Evolutionary conservation across 1,140 invertebrate species (phyloP).

Genomic region (Aphelenchoides fujianensis): DNA sequence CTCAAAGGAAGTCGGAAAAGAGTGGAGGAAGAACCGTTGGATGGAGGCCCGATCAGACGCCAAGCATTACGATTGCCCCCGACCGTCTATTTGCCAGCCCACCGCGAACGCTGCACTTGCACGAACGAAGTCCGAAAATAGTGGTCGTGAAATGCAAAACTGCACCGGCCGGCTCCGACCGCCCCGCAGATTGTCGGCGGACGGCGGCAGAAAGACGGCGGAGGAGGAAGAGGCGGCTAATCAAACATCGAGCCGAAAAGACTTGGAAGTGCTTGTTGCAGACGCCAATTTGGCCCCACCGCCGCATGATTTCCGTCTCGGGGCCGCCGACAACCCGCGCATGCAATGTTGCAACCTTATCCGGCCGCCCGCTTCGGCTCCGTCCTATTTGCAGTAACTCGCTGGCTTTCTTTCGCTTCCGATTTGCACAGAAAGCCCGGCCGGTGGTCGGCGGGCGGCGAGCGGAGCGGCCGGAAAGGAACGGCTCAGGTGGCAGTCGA

Average conservation of each 20-base stretch:
- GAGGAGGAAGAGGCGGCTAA: not conserved
- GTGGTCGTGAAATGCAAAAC: too few relatives aligned
- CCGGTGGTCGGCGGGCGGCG: too few relatives aligned
- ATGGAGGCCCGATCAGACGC: too few relatives aligned
- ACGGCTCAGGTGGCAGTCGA: not conserved
- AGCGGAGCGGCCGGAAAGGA: not conserved
- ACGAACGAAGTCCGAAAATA: too few relatives aligned
- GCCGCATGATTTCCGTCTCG: conserved; percentile 2
- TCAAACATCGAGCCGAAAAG: not conserved
- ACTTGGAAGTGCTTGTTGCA: not conserved
- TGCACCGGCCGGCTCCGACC: too few relatives aligned
- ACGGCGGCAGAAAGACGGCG: too few relatives aligned
- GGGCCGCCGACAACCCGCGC: not conserved
- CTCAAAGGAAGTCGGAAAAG: too few relatives aligned
- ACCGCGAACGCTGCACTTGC: too few relatives aligned
- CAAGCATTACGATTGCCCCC: too few relatives aligned
- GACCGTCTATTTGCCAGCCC: too few relatives aligned
- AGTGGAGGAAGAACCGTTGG: too few relatives aligned
- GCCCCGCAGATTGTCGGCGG: not conserved
- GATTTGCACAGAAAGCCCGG: not conserved
- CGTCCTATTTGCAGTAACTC: not conserved
- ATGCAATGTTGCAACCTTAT: conserved; percentile 1
- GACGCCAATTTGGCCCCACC: not conserved
- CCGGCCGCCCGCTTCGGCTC: not conserved
- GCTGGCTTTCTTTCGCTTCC: not conserved